Base-by-base conservation (phyloP, 2,888 invertebrate genomes). In the Drosophila lacicola region DNA sequence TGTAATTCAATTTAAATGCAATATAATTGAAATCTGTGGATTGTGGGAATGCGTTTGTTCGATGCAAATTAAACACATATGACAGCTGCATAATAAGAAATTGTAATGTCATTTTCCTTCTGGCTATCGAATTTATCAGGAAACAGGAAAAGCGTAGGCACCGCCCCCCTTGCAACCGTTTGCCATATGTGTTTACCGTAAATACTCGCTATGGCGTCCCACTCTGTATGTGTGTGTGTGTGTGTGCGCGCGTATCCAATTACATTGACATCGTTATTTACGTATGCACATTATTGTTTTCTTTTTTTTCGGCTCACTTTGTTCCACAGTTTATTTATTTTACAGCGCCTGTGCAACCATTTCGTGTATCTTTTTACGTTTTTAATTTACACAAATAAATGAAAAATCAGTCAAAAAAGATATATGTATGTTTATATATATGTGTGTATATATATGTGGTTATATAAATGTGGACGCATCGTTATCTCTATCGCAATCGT, bases 181-280 rank as follows among this genome's bases (percentile, higher is more conserved):
- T 29, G 36, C 33, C 37, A 41, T 33, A 42, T 68, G 36, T 78
- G 58, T 68, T 70, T 79, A 88, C 82, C 71, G 88, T 88, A 76
- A 88, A 76, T 50, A 88, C 76, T 54, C 65, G 67, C 65, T 68
- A 61, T 66, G 82, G 50, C 37, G 68, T 34, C 54, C 47, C 33
- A 37, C 21, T 29, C 13, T 51, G 58, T 56, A 46, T 56, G 36
- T 36, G 3, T 10, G 36, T 53, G 3, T 10, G 36, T 53, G 25
- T 25, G 25, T 6, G 25, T 6, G 25, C 0, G 64, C 57, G 56
- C 67, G 66, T 82, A 82, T 88, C 90, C 90, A 90, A 90, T 90
- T 90, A 90, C 78, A 77, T 79, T 89, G 77, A 82, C 80, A 88
- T 86, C 85, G 69, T 79, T 82, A 76, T 82, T 75, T 88, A 71